Evolutionary conservation across 1,140 invertebrate species (phyloP).

Genomic region (Trichogramma pretiosum): DNA sequence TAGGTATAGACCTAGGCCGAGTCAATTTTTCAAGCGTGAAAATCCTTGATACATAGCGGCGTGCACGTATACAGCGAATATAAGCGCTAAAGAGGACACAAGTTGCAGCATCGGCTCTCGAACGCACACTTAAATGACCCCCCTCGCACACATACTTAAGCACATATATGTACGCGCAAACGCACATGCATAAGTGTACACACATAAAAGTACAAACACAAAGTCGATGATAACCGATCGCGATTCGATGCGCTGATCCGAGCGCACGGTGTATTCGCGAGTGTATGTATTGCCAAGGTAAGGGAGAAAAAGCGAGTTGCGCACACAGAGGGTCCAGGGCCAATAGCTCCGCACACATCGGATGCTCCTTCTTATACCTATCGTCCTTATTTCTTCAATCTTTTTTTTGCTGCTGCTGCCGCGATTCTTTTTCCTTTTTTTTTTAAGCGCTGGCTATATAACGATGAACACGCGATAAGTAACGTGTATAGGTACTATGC

Average conservation of each 20-base stretch:
- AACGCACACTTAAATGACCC: too few relatives aligned
- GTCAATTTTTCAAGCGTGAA: conserved; percentile 33
- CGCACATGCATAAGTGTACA: too few relatives aligned
- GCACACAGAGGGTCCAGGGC: conserved; percentile 7
- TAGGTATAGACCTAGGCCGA: conserved; percentile 27
- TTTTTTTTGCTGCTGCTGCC: neutral
- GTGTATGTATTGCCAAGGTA: too few relatives aligned
- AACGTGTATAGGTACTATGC: too few relatives aligned
- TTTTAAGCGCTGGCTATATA: neutral
- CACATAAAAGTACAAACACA: too few relatives aligned
- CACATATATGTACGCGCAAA: too few relatives aligned
- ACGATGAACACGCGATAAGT: conserved; percentile 7
- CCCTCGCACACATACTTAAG: too few relatives aligned
- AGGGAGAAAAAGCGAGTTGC: neutral
- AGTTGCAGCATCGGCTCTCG: too few relatives aligned
- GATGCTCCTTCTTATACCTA: neutral
- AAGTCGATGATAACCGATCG: too few relatives aligned
- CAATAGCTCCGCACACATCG: neutral
- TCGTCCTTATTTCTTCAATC: neutral
- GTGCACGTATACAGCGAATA: neutral
- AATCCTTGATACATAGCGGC: conserved; percentile 27
- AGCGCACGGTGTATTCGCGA: neutral
- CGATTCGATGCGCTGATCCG: conserved; percentile 4
- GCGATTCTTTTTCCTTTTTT: neutral
- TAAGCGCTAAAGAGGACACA: conserved; percentile 2